phyloP scores from a whole-genome alignment of 2,797 vertebrate species.

The Fringilla coelebs region DNA sequence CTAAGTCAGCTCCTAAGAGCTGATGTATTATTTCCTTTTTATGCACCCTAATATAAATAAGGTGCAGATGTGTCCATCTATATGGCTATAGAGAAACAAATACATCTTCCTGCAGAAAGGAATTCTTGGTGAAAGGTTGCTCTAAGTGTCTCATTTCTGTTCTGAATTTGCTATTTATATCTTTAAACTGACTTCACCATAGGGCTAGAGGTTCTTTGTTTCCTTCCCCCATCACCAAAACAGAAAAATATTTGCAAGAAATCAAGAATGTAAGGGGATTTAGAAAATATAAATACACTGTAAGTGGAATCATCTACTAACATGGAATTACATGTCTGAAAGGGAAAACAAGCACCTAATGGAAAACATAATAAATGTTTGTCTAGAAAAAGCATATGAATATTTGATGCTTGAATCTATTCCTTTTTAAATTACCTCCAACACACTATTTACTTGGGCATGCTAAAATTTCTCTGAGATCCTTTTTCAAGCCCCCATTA shows the following conservation, averaged over 20 bases:
- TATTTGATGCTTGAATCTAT: background rate
- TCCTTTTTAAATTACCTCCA: background rate
- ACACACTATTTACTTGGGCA: background rate
- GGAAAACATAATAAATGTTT: background rate
- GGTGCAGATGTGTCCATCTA: background rate
- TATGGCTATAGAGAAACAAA: background rate
- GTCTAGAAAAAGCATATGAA: background rate
- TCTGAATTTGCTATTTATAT: conserved; percentile 3
- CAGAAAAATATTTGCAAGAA: background rate
- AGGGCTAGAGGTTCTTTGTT: background rate
- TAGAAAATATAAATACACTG: conserved; percentile 8
- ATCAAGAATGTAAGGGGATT: background rate
- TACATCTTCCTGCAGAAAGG: background rate
- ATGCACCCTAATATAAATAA: background rate
- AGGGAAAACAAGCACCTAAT: background rate
- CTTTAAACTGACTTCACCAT: background rate
- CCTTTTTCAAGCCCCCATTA: background rate
- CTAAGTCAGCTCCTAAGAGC: background rate
- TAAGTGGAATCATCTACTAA: background rate
- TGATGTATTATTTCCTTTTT: background rate
- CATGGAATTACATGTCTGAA: background rate
- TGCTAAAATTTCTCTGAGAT: background rate
- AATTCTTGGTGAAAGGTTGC: background rate
- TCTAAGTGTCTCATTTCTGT: background rate
- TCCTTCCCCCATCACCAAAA: background rate